These are phyloP conservation scores for Psix sp. DNA, from an alignment of 1,140 invertebrate species.

Conservation along the genomic window DNA sequence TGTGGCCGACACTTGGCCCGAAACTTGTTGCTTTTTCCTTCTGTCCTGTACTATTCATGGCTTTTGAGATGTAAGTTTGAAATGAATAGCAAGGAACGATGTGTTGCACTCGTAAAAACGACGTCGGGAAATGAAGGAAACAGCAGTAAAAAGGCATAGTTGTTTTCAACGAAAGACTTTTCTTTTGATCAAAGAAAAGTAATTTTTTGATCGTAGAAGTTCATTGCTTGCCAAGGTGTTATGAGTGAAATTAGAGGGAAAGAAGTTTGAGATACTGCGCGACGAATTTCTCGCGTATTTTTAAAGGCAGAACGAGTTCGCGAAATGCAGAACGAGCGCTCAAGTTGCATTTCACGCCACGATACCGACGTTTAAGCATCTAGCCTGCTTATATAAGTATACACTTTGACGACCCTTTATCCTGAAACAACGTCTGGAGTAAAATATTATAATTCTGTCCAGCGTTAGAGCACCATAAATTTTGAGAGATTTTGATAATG, in stretches of 20 bases:
- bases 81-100: slow-evolving; percentile 47
- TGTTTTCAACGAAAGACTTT: slow-evolving; percentile 33
- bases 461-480: too few relatives aligned
- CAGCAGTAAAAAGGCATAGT: slow-evolving; percentile 42
- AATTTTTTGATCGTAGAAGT: slow-evolving; percentile 38
- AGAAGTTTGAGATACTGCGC: slow-evolving; percentile 13
- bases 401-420: slow-evolving; percentile 16
- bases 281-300: slow-evolving; percentile 7
- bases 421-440: slow-evolving; percentile 8
- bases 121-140: slow-evolving; percentile 42
- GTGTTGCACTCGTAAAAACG: slow-evolving; percentile 46
- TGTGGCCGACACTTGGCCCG: slow-evolving; percentile 13
- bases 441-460: background rate
- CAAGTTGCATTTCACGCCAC: slow-evolving; percentile 3
- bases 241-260: slow-evolving; percentile 26
- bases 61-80: slow-evolving; percentile 39
- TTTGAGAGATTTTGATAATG: too few relatives aligned
- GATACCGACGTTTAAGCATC: slow-evolving; percentile 8
- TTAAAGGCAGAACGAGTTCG: slow-evolving; percentile 4
- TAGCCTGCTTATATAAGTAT: slow-evolving; percentile 10
- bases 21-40: slow-evolving; percentile 49
- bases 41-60: slow-evolving; percentile 29
- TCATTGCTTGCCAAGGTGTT: slow-evolving; percentile 32
- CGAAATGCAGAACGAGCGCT: slow-evolving; percentile 14
- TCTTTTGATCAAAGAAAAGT: slow-evolving; percentile 48